Base-by-base conservation (phyloP, 1,140 invertebrate genomes). In the Magallana ariakensis region DNA sequence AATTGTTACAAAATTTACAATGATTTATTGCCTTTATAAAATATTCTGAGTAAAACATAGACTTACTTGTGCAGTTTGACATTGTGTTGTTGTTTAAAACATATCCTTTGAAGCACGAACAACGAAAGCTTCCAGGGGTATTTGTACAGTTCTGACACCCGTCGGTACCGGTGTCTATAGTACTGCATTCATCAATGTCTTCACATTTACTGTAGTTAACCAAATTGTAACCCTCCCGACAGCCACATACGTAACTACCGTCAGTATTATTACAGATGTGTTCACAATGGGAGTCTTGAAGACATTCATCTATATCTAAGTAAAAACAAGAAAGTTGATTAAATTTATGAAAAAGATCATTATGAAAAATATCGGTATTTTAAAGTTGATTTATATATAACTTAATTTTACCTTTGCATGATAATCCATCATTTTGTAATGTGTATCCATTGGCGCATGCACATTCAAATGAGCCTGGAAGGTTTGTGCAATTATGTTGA, bases 241-340 rank as follows among this genome's bases (percentile, higher is more conserved):
- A 94, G 9, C 66, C 81, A 80, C 93, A 94, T 0, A 80, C 10
- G 60, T 88, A 92, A 55, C 84, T 88, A 10, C 93, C 93, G 26
- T 84, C 16, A 1, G 87, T 90, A 89, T 93, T 93, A 10, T 56
- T 88, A 87, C 93, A 93, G 9, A 15, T 33, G 33, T 33, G 33
- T 33, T 33, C 0, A 33, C 33, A 33, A 33, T 1, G 33, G 33
- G 33, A 0, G 33, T 33, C 0, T 33, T 4, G 33, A 33, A 33
- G 1, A 33, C 33, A 33, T 33, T 33, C 33, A 33, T 33, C 33
- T 33, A 33, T 33, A 33, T 11, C 19, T 22, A 1, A 33, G 33
- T 33, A 33, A 33, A 33, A 33, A 33, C 4, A 33, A 33, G 33
- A 1, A 33, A 33, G 33, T 33, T 33, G 33, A 3, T 33, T 1